Conservation (phyloP, 2,888 invertebrate genomes). For the Agonum fuliginosum region DNA sequence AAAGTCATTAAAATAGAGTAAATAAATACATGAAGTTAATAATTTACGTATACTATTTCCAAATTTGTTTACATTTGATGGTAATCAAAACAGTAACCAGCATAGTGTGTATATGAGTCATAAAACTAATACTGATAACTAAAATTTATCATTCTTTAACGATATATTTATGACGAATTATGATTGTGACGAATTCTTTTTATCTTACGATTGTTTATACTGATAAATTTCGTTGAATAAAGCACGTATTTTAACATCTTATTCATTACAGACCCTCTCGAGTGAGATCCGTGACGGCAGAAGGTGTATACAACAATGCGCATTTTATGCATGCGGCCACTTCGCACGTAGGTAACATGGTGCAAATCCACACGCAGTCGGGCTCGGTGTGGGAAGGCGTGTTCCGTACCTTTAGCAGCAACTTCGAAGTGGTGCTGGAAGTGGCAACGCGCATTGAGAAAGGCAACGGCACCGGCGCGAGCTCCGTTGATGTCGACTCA, state of each 20-base stretch:
- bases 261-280: conserved; percentile 78
- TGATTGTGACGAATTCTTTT: no score
- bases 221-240: no score
- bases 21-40: no score
- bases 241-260: neutral
- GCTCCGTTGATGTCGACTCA: conserved; percentile 72
- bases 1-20: no score
- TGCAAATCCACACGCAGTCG: conserved; percentile 88
- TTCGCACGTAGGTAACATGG: conserved; percentile 88
- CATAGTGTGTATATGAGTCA: neutral
- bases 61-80: conserved; percentile 11
- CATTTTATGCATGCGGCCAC: conserved; percentile 93
- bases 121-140: neutral
- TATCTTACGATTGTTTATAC: no score
- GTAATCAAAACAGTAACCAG: neutral
- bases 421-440: conserved; percentile 91
- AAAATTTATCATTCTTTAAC: neutral
- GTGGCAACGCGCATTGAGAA: conserved; percentile 88
- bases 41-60: neutral
- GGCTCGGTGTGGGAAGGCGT: conserved; percentile 92
- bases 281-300: conserved; percentile 81
- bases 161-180: no score
- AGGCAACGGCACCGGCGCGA: conserved; percentile 73
- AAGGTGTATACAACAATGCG: conserved; percentile 93
- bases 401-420: conserved; percentile 90